Conservation (phyloP, 35 echinoderm and acorn worm species). For the Lytechinus variegatus region DNA sequence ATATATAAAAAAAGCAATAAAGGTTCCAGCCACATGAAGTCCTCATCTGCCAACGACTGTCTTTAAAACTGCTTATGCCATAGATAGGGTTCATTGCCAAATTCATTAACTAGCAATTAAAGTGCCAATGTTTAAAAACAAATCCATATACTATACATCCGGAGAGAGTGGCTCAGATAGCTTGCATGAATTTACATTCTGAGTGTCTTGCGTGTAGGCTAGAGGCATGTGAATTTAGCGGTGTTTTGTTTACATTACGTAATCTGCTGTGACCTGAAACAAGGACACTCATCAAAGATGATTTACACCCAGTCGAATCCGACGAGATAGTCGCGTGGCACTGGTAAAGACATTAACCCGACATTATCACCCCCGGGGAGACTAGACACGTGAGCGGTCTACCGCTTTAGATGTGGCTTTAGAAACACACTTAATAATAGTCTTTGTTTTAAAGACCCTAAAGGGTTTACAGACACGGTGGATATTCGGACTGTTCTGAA, state of each 20-base stretch:
- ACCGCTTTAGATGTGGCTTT: neutral
- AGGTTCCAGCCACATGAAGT: no score
- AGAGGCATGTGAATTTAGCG: slow-evolving; percentile 2
- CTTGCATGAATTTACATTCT: neutral
- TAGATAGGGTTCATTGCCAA: no score
- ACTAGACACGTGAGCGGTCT: neutral
- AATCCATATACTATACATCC: no score
- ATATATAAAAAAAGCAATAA: no score
- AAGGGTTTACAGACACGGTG: neutral
- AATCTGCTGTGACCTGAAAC: slow-evolving; percentile 40
- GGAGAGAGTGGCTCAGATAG: no score
- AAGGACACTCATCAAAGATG: slow-evolving; percentile 33
- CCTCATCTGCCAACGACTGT: no score
- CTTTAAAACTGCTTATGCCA: no score
- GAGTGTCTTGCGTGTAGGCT: neutral
- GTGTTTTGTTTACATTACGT: slow-evolving; percentile 41
- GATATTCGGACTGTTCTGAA: neutral
- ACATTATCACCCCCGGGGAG: slow-evolving; percentile 32
- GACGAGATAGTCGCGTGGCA: neutral
- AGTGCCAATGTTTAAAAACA: no score
- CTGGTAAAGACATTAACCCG: slow-evolving; percentile 39
- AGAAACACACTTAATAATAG: neutral
- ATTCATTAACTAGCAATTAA: no score
- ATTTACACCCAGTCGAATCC: neutral
- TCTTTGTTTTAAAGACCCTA: slow-evolving; percentile 19